Conservation (phyloP, 2,888 invertebrate genomes). For the Erynnis tages region DNA sequence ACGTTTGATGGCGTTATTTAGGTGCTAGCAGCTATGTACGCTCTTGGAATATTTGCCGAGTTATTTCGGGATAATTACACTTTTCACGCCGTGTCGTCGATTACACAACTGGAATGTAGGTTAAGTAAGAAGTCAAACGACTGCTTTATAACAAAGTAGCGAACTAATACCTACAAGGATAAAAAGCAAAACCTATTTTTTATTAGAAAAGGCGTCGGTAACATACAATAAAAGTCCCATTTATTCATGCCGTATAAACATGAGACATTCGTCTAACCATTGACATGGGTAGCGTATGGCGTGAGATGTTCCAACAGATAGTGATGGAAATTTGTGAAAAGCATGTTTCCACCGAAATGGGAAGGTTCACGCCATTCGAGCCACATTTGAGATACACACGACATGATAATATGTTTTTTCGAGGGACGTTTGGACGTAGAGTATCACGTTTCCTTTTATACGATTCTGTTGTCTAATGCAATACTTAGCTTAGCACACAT, state of each 20-base stretch:
- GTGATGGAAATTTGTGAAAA: conserved; percentile 39
- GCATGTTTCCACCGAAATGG: conserved; percentile 39
- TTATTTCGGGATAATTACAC: conserved; percentile 26
- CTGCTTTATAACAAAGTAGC: neutral
- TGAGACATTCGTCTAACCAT: conserved; percentile 26
- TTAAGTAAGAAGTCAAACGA: neutral
- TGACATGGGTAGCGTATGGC: conserved; percentile 34
- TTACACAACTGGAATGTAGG: neutral
- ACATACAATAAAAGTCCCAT: conserved; percentile 16
- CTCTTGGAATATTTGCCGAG: conserved; percentile 37
- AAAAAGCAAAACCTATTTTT: neutral
- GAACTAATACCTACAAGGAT: neutral
- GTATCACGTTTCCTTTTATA: conserved; percentile 4
- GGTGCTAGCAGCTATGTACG: conserved; percentile 54
- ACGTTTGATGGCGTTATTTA: conserved; percentile 67
- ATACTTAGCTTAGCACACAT: too few species aligned
- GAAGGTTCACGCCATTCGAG: conserved; percentile 39
- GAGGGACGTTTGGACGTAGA: neutral
- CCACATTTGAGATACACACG: conserved; percentile 28
- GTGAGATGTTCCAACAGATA: conserved; percentile 37
- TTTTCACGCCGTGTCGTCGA: conserved; percentile 22
- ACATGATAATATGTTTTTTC: conserved; percentile 13
- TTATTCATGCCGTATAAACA: conserved; percentile 1
- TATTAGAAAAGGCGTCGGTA: conserved; percentile 9
- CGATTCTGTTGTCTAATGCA: neutral